A percentile compares a stretch with the other conserved stretches of the same genome.
Evolutionary conservation across 1,140 invertebrate genomes (phyloP).

Genomic region (Brachionus koreanus): DNA sequence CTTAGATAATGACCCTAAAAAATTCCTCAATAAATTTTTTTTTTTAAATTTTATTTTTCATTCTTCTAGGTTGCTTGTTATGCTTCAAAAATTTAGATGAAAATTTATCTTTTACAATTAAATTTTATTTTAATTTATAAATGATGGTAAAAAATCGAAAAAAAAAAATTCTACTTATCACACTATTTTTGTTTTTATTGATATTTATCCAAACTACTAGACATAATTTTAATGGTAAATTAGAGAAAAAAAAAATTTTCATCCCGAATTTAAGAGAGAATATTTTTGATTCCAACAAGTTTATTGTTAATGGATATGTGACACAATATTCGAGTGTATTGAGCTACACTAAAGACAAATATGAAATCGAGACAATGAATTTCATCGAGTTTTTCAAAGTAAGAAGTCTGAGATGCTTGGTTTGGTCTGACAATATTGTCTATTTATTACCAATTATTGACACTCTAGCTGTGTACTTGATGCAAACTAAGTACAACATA

Average conservation of each 20-base stretch:
- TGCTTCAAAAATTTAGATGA: no score
- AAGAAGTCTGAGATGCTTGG: neutral
- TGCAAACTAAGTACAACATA: neutral
- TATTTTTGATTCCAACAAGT: neutral
- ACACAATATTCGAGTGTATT: neutral
- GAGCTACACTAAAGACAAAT: neutral
- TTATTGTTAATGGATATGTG: neutral
- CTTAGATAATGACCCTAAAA: no score
- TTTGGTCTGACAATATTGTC: neutral
- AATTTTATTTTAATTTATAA: no score
- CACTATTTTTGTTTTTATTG: no score
- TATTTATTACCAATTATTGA: neutral
- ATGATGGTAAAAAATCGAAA: no score
- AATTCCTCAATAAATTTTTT: no score
- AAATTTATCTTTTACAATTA: no score
- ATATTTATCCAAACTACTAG: neutral
- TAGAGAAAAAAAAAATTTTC: neutral
- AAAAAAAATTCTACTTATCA: no score
- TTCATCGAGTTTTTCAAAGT: neutral
- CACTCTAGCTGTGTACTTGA: neutral
- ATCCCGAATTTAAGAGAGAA: neutral
- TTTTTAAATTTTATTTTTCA: no score
- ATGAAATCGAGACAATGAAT: neutral
- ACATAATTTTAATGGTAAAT: neutral
- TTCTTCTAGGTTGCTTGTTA: no score